Evolutionary conservation across 2,888 invertebrate genomes (phyloP).

Genomic region (Herminia tarsipennalis): DNA sequence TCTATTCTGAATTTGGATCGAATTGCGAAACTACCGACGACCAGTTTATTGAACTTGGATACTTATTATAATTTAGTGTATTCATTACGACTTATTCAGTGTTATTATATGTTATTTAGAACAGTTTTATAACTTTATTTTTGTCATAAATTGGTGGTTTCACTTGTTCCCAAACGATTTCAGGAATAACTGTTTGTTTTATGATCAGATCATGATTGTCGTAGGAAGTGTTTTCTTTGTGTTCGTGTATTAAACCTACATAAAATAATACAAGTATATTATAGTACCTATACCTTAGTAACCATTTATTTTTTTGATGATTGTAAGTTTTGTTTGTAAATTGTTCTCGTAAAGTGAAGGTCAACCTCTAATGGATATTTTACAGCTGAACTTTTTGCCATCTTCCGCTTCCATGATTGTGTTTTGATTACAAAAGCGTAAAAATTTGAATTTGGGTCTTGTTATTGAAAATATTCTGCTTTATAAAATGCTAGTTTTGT

Average conservation of each 20-base stretch:
- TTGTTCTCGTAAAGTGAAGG: conserved; percentile 42
- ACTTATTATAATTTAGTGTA: no score
- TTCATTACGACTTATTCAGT: no score
- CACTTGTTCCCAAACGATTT: conserved; percentile 27
- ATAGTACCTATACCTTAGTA: conserved; percentile 3
- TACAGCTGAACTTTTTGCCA: conserved; percentile 38
- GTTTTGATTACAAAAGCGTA: conserved; percentile 16
- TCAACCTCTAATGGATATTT: conserved; percentile 43
- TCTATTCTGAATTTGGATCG: conserved; percentile 53
- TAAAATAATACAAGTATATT: not conserved
- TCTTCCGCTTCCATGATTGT: conserved; percentile 36
- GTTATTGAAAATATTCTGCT: not conserved
- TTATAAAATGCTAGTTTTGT: not conserved
- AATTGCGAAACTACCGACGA: conserved; percentile 49
- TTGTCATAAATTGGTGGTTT: no score
- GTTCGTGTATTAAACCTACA: conserved; percentile 8
- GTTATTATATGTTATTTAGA: no score
- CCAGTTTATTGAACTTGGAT: conserved; percentile 32
- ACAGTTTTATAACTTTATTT: no score
- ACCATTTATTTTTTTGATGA: conserved; percentile 23
- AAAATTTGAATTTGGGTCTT: not conserved
- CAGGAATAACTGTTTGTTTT: conserved; percentile 26
- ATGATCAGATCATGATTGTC: no score
- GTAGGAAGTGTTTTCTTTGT: conserved; percentile 22
- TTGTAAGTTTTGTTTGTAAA: conserved; percentile 35